Conservation (phyloP, 2,888 invertebrate species). For the Mimachlamys varia region DNA sequence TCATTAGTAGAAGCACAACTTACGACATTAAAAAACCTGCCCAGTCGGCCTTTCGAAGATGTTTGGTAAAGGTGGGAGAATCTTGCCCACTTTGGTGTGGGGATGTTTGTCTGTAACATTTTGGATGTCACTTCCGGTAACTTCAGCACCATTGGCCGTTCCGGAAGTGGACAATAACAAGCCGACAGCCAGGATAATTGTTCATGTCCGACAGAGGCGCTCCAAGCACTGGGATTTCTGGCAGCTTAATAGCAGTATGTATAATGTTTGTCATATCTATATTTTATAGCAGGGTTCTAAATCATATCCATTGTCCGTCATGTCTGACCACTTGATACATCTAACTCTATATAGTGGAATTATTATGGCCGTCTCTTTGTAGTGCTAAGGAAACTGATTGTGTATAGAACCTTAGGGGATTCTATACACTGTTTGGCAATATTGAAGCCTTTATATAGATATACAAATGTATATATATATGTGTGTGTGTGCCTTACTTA, state of each 20-base stretch:
- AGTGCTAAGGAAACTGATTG: too few species aligned
- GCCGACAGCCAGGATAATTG: slow-evolving; percentile 51
- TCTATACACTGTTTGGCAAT: too few species aligned
- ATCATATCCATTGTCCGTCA: too few species aligned
- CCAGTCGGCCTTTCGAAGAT: background rate
- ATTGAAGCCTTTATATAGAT: too few species aligned
- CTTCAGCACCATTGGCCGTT: background rate
- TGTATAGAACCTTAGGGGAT: too few species aligned
- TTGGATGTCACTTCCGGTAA: background rate
- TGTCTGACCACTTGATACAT: too few species aligned
- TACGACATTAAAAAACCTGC: slow-evolving; percentile 16
- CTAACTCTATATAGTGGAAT: too few species aligned
- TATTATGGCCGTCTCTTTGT: too few species aligned
- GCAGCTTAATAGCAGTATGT: slow-evolving; percentile 70
- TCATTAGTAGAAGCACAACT: background rate
- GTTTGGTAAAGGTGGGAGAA: background rate
- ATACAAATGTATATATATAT: too few species aligned
- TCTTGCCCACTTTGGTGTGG: background rate
- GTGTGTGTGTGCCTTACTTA: too few species aligned
- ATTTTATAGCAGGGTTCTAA: too few species aligned
- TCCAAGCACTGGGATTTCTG: slow-evolving; percentile 66
- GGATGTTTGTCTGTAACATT: background rate
- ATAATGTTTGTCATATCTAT: background rate
- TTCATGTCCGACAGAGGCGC: slow-evolving; percentile 60
- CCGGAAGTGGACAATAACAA: slow-evolving; percentile 14